Evolutionary conservation across 2,113 vertebrate genomes (phyloP).

Genomic region (Prochilodus magdalenae): DNA sequence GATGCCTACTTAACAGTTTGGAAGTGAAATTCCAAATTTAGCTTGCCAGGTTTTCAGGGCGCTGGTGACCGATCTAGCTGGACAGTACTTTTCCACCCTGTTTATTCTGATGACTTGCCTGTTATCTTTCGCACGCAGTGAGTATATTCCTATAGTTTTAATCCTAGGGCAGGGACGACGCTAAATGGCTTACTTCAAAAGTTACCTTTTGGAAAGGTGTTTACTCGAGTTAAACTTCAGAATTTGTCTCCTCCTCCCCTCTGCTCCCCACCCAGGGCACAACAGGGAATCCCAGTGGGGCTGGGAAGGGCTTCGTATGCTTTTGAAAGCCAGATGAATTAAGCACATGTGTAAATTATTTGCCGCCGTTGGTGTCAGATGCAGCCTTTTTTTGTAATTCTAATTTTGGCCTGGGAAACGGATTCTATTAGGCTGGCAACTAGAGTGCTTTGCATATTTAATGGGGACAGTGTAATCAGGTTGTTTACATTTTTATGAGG

Average conservation of each 20-base stretch:
- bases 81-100: conserved; percentile 49
- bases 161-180: background rate
- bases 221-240: background rate
- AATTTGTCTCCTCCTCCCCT: background rate
- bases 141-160: conserved; percentile 47
- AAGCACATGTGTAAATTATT: conserved; percentile 20
- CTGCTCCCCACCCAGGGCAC: conserved; percentile 47
- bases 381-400: conserved; percentile 51
- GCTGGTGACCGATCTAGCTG: background rate
- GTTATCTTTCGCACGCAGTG: conserved; percentile 21
- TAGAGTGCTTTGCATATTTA: conserved; percentile 70
- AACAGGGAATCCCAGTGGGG: conserved; percentile 25
- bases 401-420: conserved; percentile 69
- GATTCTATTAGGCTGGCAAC: conserved; percentile 60
- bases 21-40: background rate
- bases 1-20: background rate
- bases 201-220: background rate
- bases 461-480: conserved; percentile 60
- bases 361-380: conserved; percentile 29
- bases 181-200: background rate
- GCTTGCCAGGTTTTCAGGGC: background rate
- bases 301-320: conserved; percentile 11
- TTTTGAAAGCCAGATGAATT: conserved; percentile 30
- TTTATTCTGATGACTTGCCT: conserved; percentile 29
- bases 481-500: conserved; percentile 72